Conservation (phyloP, 2,797 vertebrate genomes). For the Onychomys leucogaster region DNA sequence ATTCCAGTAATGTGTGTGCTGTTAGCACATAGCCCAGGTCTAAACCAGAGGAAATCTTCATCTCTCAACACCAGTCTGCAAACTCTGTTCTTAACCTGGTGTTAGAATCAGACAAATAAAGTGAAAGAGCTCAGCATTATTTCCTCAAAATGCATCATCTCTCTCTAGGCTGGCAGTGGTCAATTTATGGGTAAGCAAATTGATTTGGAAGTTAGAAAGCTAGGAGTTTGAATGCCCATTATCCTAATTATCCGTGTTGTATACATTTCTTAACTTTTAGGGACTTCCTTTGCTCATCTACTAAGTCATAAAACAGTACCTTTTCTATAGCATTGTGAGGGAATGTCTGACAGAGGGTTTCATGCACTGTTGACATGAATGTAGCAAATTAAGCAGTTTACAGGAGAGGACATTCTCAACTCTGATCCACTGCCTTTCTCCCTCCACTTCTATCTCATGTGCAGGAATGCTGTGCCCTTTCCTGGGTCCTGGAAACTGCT, state of each 20-base stretch:
- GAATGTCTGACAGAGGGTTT: not conserved
- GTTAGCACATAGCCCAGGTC: not conserved
- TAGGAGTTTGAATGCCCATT: not conserved
- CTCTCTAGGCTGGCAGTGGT: not conserved
- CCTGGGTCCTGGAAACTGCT: not conserved
- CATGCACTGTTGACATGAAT: not conserved
- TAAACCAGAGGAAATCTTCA: not conserved
- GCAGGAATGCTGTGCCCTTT: not conserved
- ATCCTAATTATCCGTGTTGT: not conserved
- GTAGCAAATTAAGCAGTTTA: not conserved
- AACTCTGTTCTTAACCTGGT: not conserved
- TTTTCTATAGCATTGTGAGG: not conserved
- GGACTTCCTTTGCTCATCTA: not conserved
- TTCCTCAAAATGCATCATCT: not conserved
- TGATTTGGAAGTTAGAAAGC: not conserved
- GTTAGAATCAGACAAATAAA: not conserved
- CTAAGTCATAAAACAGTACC: conserved; percentile 24
- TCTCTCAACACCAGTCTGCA: not conserved
- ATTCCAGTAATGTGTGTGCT: not conserved
- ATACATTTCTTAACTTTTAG: not conserved
- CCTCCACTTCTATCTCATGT: not conserved
- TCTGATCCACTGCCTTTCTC: not conserved
- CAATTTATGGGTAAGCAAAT: not conserved
- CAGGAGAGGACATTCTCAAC: not conserved
- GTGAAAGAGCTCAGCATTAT: not conserved